phyloP scores from a whole-genome alignment of 1,140 invertebrate genomes.

The Trichogramma pretiosum region DNA sequence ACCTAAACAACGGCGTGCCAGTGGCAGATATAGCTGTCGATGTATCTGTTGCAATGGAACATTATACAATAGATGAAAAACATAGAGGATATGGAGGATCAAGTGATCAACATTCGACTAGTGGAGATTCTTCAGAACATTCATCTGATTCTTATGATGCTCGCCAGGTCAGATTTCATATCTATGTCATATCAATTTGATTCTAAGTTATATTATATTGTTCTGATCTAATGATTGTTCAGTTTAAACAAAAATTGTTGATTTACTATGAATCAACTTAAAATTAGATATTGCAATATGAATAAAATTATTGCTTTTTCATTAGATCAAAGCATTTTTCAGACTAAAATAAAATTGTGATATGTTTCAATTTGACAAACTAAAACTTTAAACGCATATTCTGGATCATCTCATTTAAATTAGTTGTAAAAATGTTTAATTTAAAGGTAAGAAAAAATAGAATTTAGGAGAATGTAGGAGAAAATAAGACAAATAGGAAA shows the following conservation, averaged over 20 bases:
- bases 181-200: too few relatives aligned
- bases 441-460: not conserved
- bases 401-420: too few relatives aligned
- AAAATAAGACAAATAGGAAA: too few relatives aligned
- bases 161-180: slow-evolving; percentile 36
- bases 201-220: too few relatives aligned
- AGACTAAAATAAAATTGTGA: not conserved
- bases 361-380: not conserved
- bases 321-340: not conserved
- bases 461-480: not conserved
- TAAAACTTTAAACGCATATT: slow-evolving; percentile 6
- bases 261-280: too few relatives aligned
- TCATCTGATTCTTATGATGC: slow-evolving; percentile 35
- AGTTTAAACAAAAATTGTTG: too few relatives aligned
- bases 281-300: too few relatives aligned
- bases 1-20: slow-evolving; percentile 27
- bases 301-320: not conserved
- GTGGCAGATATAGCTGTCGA: slow-evolving; percentile 38
- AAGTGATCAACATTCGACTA: slow-evolving; percentile 23
- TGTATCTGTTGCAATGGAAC: slow-evolving; percentile 45
- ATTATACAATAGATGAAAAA: slow-evolving; percentile 41
- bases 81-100: slow-evolving; percentile 30
- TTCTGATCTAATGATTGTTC: too few relatives aligned
- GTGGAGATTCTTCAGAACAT: slow-evolving; percentile 33
- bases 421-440: too few relatives aligned